These are phyloP conservation scores for Grammomys dolichurus DNA, from an alignment of 2,113 vertebrate genomes.

Conservation along the genomic window DNA sequence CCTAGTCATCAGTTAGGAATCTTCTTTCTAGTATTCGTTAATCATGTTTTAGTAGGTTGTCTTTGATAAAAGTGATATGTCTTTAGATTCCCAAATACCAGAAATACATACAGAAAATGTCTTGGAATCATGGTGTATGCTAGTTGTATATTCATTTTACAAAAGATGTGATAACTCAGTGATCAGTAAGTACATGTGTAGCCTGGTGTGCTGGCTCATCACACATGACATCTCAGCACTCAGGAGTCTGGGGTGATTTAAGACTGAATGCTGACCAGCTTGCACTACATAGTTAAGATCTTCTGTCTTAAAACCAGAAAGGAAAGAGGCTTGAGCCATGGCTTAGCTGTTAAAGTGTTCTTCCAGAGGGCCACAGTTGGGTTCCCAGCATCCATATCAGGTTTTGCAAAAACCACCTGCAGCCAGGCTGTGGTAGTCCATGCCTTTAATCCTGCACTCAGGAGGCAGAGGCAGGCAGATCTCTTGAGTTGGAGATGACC, in stretches of 20 bases:
- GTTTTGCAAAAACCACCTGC: neutral
- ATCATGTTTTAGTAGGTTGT: slow-evolving; percentile 5
- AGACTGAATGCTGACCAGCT: neutral
- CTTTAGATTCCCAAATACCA: neutral
- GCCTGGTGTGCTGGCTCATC: neutral
- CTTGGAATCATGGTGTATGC: neutral
- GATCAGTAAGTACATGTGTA: neutral
- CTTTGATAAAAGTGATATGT: slow-evolving; percentile 26
- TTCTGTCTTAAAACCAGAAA: neutral
- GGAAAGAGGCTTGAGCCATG: neutral
- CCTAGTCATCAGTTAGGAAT: neutral
- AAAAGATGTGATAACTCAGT: neutral
- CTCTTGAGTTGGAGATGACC: too few relatives aligned
- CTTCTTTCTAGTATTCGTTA: neutral
- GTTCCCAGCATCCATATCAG: neutral
- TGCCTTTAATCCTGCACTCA: too few relatives aligned
- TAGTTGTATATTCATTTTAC: slow-evolving; percentile 38
- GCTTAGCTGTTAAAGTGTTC: neutral
- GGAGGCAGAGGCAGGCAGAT: too few relatives aligned
- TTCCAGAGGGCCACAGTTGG: neutral
- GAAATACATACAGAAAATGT: neutral
- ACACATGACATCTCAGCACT: neutral
- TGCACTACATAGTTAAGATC: neutral
- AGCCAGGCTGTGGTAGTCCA: too few relatives aligned
- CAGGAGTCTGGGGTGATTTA: neutral